These are phyloP conservation scores for Eumerus sabulonum DNA, from an alignment of 2,888 invertebrate genomes.

Conservation along the genomic window DNA sequence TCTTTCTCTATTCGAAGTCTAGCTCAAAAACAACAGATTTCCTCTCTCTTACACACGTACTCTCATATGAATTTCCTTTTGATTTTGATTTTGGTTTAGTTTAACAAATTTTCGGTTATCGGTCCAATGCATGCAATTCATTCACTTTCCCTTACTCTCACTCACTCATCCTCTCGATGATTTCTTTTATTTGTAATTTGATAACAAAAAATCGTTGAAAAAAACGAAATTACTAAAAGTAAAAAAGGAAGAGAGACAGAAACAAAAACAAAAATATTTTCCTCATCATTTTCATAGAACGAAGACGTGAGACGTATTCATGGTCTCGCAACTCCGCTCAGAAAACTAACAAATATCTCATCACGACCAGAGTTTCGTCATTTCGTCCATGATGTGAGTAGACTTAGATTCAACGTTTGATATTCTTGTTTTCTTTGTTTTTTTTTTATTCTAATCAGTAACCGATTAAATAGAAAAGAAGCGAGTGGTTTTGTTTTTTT, in stretches of 20 bases:
- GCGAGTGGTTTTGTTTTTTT: constrained; percentile 44
- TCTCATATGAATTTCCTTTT: constrained; percentile 25
- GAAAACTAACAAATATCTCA: constrained; percentile 79
- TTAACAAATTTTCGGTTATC: constrained; percentile 6
- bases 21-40: constrained; percentile 41
- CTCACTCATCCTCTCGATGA: constrained; percentile 7
- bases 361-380: constrained; percentile 80
- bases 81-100: constrained; percentile 30
- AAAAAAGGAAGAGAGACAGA: constrained; percentile 50
- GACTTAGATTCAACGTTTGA: constrained; percentile 70
- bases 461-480: constrained; percentile 14
- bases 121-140: constrained; percentile 54
- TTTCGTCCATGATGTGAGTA: constrained; percentile 80
- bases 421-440: too few relatives aligned
- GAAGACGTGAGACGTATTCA: constrained; percentile 79
- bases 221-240: constrained; percentile 70
- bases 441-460: constrained; percentile 9
- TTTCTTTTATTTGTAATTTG: constrained; percentile 31
- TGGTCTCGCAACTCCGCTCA: constrained; percentile 79
- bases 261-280: constrained; percentile 65
- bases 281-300: constrained; percentile 77
- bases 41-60: constrained; percentile 40
- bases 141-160: constrained; percentile 29
- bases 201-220: constrained; percentile 66
- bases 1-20: constrained; percentile 51